Evolutionary conservation across 2,113 vertebrate species (phyloP), one percentile per base, ranked within the genome.

Genomic region (Edolisoma coerulescens): DNA sequence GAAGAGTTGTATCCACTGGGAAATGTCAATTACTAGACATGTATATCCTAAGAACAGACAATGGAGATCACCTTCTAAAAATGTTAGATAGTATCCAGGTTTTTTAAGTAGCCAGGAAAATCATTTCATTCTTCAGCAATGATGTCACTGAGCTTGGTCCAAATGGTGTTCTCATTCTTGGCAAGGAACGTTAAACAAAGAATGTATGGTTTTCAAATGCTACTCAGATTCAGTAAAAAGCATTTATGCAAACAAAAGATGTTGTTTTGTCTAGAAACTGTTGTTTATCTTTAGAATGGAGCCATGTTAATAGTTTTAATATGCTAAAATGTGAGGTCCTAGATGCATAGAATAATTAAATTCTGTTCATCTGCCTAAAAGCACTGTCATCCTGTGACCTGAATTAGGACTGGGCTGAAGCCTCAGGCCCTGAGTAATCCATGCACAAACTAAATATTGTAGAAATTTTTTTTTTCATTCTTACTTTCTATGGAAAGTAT

Each of bases 81-180:
- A 52, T 45, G 11, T 49, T 35, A 45, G 52, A 65, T 47, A 75
- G 50, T 35, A 52, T 95, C 56, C 84, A 93, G 26, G 35, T 26
- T 89, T 94, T 57, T 81, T n/a, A 78, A 96, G 74, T 89, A 93
- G 47, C 87, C 61, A 64, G 83, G 83, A 77, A 94, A 96, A 87
- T 93, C 1, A 92, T 93, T 76, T 90, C 35, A 93, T 97, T 83
- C 54, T 86, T 96, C 44, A 77, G 60, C 63, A 68, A 13, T 96
- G 93, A 97, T 83, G 85, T 97, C 92, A 95, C 67, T 71, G 68
- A 81, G 70, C 63, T 74, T 93, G 69, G 76, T 93, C 97, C 96
- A 96, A 96, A 49, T 91, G 83, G 26, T 95, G 94, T 88, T 95
- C 95, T 96, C 94, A 96, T 93, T 96, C 92, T 91, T 97, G 97